Conservation (phyloP, 2,113 vertebrate species). For the Macquaria ambigua region DNA sequence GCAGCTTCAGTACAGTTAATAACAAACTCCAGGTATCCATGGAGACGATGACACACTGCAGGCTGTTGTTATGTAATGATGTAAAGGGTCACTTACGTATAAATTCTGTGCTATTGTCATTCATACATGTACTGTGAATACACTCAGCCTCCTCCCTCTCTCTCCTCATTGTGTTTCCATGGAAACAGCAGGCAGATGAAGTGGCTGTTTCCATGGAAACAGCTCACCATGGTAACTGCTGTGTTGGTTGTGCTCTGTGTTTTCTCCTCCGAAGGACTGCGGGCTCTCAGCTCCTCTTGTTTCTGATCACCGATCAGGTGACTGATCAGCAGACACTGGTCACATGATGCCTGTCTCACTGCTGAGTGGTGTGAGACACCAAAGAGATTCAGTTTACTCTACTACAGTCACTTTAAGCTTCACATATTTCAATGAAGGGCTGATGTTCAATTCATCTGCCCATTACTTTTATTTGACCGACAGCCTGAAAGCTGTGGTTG, state of each 20-base stretch:
- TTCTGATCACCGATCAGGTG: neutral
- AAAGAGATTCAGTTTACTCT: no score
- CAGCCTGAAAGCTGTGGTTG: neutral
- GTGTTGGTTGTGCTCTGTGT: constrained; percentile 34
- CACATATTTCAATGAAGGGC: no score
- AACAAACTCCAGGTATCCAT: no score
- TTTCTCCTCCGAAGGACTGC: neutral
- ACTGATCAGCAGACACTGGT: constrained; percentile 9
- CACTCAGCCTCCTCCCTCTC: neutral
- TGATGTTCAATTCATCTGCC: no score
- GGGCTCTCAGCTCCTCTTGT: neutral
- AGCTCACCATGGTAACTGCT: constrained; percentile 30
- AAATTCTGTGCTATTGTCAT: no score
- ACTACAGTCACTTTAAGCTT: no score
- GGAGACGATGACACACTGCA: no score
- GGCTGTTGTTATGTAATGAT: neutral
- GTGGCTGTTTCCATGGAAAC: constrained; percentile 62
- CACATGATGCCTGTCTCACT: constrained; percentile 2
- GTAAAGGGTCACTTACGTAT: no score
- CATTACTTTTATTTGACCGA: no score
- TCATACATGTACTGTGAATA: neutral
- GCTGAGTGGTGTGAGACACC: constrained; percentile 11
- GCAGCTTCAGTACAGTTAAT: no score
- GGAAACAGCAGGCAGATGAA: constrained; percentile 48
- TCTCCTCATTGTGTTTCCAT: constrained; percentile 42